Percentiles rank a stretch among this genome's conserved stretches.
Conservation (phyloP, 2,888 invertebrate genomes). For the Oscheius sp. region DNA sequence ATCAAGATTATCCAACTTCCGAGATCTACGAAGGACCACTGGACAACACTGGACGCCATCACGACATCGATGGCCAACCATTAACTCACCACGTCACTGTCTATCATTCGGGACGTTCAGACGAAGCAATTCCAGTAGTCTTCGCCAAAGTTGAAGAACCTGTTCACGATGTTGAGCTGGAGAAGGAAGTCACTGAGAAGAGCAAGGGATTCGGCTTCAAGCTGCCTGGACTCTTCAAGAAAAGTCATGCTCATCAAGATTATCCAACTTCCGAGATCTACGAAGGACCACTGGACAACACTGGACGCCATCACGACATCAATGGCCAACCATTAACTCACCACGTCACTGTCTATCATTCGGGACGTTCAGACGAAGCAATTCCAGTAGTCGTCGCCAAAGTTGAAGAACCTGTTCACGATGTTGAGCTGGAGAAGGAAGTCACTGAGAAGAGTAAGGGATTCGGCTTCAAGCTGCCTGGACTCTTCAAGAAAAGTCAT, state of each 20-base stretch:
- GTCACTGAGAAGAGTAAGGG: not conserved
- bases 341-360: too few species aligned
- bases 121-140: not conserved
- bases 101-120: constrained; percentile 32
- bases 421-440: not conserved
- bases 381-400: not conserved
- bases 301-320: too few species aligned
- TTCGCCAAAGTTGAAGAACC: not conserved
- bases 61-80: constrained; percentile 16
- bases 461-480: constrained; percentile 39
- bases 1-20: constrained; percentile 10
- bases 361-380: too few species aligned
- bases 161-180: constrained; percentile 29
- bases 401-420: constrained; percentile 29
- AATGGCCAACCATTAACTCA: too few species aligned
- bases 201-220: constrained; percentile 37
- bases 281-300: constrained; percentile 43
- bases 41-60: constrained; percentile 11
- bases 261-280: constrained; percentile 54
- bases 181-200: not conserved
- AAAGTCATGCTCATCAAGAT: constrained; percentile 49
- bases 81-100: not conserved
- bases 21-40: constrained; percentile 20
- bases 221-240: constrained; percentile 41
- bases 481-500: constrained; percentile 42